Base-by-base conservation (phyloP, 2,113 vertebrate genomes). In the Marmota monax region DNA sequence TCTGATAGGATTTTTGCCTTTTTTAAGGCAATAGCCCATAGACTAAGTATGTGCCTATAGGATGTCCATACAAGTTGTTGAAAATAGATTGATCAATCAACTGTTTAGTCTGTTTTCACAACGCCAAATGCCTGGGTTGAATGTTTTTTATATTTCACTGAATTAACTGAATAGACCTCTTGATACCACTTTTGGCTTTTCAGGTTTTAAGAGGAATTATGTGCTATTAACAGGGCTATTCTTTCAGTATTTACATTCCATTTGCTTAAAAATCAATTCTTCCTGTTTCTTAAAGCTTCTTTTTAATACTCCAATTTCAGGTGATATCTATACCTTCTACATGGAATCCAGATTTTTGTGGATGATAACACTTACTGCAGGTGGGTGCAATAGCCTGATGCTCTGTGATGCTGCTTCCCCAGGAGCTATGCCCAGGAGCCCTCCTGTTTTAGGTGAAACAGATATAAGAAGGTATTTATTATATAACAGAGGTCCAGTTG, bases 141-240 rank as follows among this genome's bases (percentile, higher is more conserved):
- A 94, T 83, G 53, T 85, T 95, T 96, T 96, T 94, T 79, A 39
- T 78, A 88, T 85, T 78, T 95, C 29, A 88, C 18, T 70, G 45
- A 85, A 84, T 90, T 88, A 92, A 90, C 53, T 70, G 58, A 96
- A 84, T 79, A 84, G 51, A 80, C 27, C 48, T 84, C 53, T 93
- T 90, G 67, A 67, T 87, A 48, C 37, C 45, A 20, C 29, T 82
- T 84, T 95, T 93, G 78, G 37, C 37, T 98, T 96, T 92, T 92
- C 23, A 72, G 76, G 39, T 84, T 95, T 94, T 95, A 95, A 88
- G 69, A 39, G 56, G 72, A 87, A 87, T 92, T 95, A 76, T 56
- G 42, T 90, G 51, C 67, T 61, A 72, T 76, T 67, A 93, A 72
- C 14, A 65, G 58, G 42, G 34, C n/a, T 74, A 16, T 37, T 90